Base-by-base conservation (phyloP, 1,140 invertebrate species). In the Stenopsyche tienmushanensis region DNA sequence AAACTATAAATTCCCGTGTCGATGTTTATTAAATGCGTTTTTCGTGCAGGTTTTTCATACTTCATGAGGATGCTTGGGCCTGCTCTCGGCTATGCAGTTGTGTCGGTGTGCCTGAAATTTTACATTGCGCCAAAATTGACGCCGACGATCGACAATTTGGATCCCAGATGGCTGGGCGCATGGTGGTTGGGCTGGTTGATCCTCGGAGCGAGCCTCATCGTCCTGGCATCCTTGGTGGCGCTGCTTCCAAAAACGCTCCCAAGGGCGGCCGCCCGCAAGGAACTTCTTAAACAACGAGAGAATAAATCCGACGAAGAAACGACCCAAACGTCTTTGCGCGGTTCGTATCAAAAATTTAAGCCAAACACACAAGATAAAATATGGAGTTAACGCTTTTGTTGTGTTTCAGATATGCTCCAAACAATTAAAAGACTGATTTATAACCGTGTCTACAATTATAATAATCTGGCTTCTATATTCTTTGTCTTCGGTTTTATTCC, bases 171-270 rank as follows among this genome's bases (percentile, higher is more conserved):
- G 89, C 72, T 90, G 17, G 89, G 89, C 1, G 89, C 89, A 9
- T 91, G 89, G 89, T 91, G 89, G 89, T 69, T 90, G 23, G 91
- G 91, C 20, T 92, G 83, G 89, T 82, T 90, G 24, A 82, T 90
- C 8, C 77, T 89, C 57, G 88, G 85, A n/a, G 72, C 82, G 0
- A 71, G 88, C 1, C 77, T 89, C 0, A 79, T 86, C n/a, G 54
- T 88, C 18, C 85, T 86, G 24, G 83, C 85, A 0, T 80, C 83
- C 3, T 75, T 88, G n/a, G 77, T 89, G 1, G 81, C 85, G 0
- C 76, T 89, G 26, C 88, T 89, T 66, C 88, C 87, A 5, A 85
- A 85, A 72, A 83, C 84, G 1, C 71, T 89, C 26, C 86, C 87
- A 0, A 74, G 85, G 39, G 85, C 86, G 0, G 82, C 82, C 1